Base-by-base conservation (phyloP, 2,113 vertebrate species). In the Actinemys pallida region DNA sequence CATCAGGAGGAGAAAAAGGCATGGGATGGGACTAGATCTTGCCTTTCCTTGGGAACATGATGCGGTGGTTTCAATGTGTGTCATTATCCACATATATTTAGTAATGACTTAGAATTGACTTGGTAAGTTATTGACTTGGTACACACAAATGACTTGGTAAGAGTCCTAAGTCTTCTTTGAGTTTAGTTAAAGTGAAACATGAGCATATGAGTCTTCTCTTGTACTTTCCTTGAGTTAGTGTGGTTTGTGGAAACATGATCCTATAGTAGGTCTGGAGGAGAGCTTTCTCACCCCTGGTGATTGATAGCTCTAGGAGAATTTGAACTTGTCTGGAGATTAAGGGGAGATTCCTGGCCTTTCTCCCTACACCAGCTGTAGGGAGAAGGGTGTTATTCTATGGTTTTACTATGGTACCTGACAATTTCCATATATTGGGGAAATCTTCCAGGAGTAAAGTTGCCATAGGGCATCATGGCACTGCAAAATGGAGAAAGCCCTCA, bases 1-100 rank as follows among this genome's bases (percentile, higher is more conserved):
- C 83, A 80, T 86, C 89, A 90, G 0, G 0, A 88, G 75, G 80
- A 22, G 20, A 19, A 83, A 92, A 84, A 78, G 20, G 24, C 11
- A 57, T 91, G 53, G 8, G 31, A 86, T 81, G 92, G 50, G 89
- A 42, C 19, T 83, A 94, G 90, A 88, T 45, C 94, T 53, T 92
- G 39, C 5, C 35, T 90, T 47, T 25, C 0, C 0, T 81, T 29
- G 8, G 62, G 4, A 7, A 78, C 3, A 8, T 0, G 0, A 84
- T 7, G 59, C 6, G 80, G 22, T 83, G 8, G 42, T 27, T 88
- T 59, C 57, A 31, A 59, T 31, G 27, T 59, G 57, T 59, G n/a
- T 22, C 6, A 65, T 8, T 80, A 83, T 29, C 59, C 25, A 45
- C 1, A 5, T 53, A 12, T 19, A 10, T 81, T 53, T 39, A 42